Base-by-base conservation (phyloP, 2,113 vertebrate species). In the Eudyptes chrysolophus region DNA sequence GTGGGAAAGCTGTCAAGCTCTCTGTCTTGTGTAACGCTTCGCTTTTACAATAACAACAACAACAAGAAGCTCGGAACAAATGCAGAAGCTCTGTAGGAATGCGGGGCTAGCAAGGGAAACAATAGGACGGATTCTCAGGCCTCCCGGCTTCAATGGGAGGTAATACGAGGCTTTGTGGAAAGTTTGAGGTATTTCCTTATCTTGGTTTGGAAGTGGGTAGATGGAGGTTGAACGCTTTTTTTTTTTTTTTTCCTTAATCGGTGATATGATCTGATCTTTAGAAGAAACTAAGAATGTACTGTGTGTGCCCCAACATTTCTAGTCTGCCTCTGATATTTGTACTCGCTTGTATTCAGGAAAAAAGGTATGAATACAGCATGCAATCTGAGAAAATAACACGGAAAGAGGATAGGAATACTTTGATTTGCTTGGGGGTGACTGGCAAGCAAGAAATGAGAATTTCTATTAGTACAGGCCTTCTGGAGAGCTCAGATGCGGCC, bases 1-100 rank as follows among this genome's bases (percentile, higher is more conserved):
- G 99, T 99, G 99, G 99, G 99, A 99, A 98, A 98, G 51, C 98
- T 99, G 99, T 99, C 99, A 99, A 99, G 98, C 97, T 98, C 96
- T 97, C 98, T 98, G 98, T 99, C 99, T 99, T 98, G 98, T 98
- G 97, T 78, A 98, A 97, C 72, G 87, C 96, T 97, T 97, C 13
- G 94, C 97, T 98, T 97, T 96, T 98, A 96, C 95, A 98, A 97
- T 82, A 98, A 95, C 86, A 97, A 95, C 92, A 94, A 96, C 96
- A 94, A 79, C 75, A 87, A 89, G 55, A 74, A 88, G 51, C 97
- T 96, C 93, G n/a, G 72, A 95, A 85, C 61, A 48, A 90, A 85
- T n/a, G 75, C 68, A 81, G 68, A 42, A 87, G 38, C 77, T 94
- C 69, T 40, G 87, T 32, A 93, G 79, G 89, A 95, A 87, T 29